Evolutionary conservation across 1,140 invertebrate genomes (phyloP).

Genomic region (Cataglyphis hispanica): DNA sequence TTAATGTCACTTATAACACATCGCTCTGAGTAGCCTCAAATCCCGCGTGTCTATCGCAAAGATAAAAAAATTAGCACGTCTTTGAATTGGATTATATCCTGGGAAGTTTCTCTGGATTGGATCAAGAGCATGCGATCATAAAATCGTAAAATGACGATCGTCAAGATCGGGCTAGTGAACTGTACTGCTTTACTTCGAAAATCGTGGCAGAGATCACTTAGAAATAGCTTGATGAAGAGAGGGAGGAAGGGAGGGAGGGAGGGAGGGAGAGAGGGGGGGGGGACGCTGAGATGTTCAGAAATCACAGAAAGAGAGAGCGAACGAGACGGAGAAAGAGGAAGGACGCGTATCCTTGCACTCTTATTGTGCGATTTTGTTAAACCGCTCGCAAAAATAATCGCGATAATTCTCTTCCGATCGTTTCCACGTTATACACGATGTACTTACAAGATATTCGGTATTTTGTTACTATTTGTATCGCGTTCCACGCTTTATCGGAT

Average conservation of each 20-base stretch:
- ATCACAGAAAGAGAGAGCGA: constrained; percentile 41
- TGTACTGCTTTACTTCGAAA: constrained; percentile 37
- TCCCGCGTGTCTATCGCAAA: not conserved
- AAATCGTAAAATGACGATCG: not conserved
- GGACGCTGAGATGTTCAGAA: not conserved
- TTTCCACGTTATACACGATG: constrained; percentile 8
- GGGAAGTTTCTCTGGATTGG: not conserved
- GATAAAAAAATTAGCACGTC: not conserved
- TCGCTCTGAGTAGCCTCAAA: not conserved
- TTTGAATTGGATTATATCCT: not conserved
- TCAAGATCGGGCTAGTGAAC: not conserved
- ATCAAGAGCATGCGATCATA: constrained; percentile 3
- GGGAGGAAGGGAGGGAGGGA: not conserved
- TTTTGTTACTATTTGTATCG: not conserved
- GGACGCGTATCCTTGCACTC: not conserved
- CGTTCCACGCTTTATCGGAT: not conserved
- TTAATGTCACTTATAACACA: not conserved
- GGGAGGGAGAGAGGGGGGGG: not conserved
- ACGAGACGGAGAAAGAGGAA: constrained; percentile 3
- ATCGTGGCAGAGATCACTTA: constrained; percentile 54
- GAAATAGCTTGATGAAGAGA: not conserved
- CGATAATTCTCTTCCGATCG: constrained; percentile 1
- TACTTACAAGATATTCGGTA: constrained; percentile 18
- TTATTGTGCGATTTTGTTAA: constrained; percentile 8
- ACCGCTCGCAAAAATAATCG: constrained; percentile 20